These are phyloP conservation scores for Dascyllus trimaculatus DNA, from an alignment of 2,113 vertebrate genomes.

Conservation along the genomic window DNA sequence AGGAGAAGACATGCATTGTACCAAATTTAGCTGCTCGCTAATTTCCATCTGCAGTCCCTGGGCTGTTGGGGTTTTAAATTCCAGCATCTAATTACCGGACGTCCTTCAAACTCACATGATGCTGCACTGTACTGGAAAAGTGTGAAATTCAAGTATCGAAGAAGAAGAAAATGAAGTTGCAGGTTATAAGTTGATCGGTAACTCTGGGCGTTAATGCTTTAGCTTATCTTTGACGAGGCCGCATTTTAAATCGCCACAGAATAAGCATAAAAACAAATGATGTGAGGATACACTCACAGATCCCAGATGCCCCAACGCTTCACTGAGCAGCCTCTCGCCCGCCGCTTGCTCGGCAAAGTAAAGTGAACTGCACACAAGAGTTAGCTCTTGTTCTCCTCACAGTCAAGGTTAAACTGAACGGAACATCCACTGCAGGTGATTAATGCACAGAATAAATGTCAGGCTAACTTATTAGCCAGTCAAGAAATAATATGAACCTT, in stretches of 20 bases:
- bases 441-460: conserved; percentile 62
- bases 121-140: not conserved
- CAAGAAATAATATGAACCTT: conserved; percentile 64
- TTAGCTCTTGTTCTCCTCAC: conserved; percentile 27
- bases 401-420: conserved; percentile 65
- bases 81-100: too few relatives aligned
- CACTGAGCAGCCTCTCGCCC: not conserved
- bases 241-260: not conserved
- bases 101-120: too few relatives aligned
- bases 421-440: conserved; percentile 59
- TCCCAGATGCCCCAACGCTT: not conserved
- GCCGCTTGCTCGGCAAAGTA: not conserved
- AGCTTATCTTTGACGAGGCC: not conserved
- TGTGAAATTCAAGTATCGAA: not conserved
- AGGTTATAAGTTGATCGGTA: not conserved
- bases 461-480: conserved; percentile 63
- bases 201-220: not conserved
- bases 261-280: too few relatives aligned
- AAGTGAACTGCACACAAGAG: not conserved
- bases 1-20: too few relatives aligned
- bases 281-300: too few relatives aligned
- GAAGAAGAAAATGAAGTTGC: not conserved
- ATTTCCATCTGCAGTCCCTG: not conserved
- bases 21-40: too few relatives aligned
- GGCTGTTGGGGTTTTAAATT: not conserved